A percentile compares a stretch with the other conserved stretches of the same genome.
Conservation (phyloP, 2,113 vertebrate genomes). For the Chionomys nivalis region DNA sequence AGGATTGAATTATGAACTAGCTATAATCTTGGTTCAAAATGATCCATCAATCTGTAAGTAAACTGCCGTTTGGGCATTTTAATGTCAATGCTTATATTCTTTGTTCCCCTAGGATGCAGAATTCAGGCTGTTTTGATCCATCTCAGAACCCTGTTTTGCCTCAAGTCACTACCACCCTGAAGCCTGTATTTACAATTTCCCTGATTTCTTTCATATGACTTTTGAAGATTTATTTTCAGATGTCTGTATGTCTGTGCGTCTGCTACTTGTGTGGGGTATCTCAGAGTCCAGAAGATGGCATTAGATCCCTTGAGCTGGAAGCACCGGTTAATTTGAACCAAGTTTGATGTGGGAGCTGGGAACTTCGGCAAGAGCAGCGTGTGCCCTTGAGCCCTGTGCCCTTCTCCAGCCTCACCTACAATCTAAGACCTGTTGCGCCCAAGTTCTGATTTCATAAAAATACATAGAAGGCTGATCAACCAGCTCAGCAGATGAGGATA, state of each 20-base stretch:
- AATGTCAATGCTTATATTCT: not conserved
- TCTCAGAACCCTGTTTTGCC: too few species aligned
- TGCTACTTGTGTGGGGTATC: too few species aligned
- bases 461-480: not conserved
- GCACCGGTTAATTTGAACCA: not conserved
- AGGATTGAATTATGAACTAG: not conserved
- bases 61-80: not conserved
- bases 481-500: not conserved
- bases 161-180: not conserved
- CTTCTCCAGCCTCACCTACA: not conserved
- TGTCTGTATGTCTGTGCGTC: not conserved
- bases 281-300: not conserved
- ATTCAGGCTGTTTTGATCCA: not conserved
- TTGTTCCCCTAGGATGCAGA: not conserved
- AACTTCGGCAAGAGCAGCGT: accelerated
- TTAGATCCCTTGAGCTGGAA: not conserved
- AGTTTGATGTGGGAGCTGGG: not conserved
- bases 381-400: not conserved
- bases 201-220: not conserved
- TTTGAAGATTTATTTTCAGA: not conserved
- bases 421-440: not conserved
- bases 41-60: not conserved
- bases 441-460: not conserved
- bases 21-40: not conserved
- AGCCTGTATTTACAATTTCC: not conserved